phyloP scores from a whole-genome alignment of 1,140 invertebrate genomes.

The Zaprionus kolodkinae region DNA sequence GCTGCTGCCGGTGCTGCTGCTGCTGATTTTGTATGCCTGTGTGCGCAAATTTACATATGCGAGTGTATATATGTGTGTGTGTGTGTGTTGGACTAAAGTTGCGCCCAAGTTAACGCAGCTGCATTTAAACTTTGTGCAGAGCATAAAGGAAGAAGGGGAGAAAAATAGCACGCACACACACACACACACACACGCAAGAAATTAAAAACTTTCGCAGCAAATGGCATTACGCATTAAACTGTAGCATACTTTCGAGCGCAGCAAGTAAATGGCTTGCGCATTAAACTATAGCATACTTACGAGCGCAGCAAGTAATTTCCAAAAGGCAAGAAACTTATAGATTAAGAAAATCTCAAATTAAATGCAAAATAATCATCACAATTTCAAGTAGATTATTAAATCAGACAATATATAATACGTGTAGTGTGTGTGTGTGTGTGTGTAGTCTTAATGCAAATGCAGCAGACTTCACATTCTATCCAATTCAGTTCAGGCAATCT shows the following conservation, averaged over 20 bases:
- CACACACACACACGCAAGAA: slow-evolving; percentile 46
- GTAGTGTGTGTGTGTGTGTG: too few species aligned
- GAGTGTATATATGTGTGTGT: slow-evolving; percentile 27
- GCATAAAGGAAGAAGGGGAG: background rate
- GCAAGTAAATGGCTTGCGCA: slow-evolving; percentile 24
- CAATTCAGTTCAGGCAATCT: background rate
- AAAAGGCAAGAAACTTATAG: slow-evolving; percentile 16
- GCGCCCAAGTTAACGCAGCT: slow-evolving; percentile 74
- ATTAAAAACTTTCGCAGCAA: slow-evolving; percentile 67
- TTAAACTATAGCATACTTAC: slow-evolving; percentile 60
- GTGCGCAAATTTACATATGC: slow-evolving; percentile 59
- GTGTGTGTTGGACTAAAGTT: slow-evolving; percentile 45
- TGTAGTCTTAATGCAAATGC: background rate
- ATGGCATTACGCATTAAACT: slow-evolving; percentile 70
- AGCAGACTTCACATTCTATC: background rate
- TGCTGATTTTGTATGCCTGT: slow-evolving; percentile 48
- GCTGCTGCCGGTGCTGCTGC: slow-evolving; percentile 17
- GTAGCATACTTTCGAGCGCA: slow-evolving; percentile 39
- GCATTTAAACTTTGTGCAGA: slow-evolving; percentile 73
- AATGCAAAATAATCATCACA: background rate
- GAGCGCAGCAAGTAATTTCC: slow-evolving; percentile 17
- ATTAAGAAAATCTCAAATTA: slow-evolving; percentile 3
- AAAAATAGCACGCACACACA: slow-evolving; percentile 8
- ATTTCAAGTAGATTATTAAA: background rate
- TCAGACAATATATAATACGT: background rate